phyloP scores from a whole-genome alignment of 1,140 invertebrate genomes.

The Parapsyche elsis region DNA sequence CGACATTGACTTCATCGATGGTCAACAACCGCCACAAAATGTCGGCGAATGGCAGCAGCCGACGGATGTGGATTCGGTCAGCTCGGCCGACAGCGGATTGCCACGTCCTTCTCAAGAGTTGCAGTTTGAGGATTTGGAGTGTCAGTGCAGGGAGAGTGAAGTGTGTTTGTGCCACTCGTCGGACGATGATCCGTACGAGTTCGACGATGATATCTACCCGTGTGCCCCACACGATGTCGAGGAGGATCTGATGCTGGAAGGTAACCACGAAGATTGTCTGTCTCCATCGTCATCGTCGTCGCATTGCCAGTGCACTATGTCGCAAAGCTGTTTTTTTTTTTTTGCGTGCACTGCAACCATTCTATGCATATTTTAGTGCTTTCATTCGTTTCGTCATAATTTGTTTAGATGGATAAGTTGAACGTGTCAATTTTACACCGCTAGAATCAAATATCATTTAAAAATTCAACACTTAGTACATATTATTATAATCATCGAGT shows the following conservation, averaged over 20 bases:
- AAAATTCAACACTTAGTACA: no score
- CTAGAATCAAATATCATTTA: no score
- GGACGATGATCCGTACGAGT: conserved; percentile 68
- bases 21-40: conserved; percentile 42
- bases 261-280: conserved; percentile 50
- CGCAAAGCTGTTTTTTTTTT: neutral
- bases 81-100: conserved; percentile 53
- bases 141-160: conserved; percentile 46
- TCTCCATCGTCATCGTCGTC: neutral
- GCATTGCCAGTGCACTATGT: neutral
- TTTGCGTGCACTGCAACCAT: neutral
- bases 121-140: conserved; percentile 43
- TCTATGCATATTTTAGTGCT: no score
- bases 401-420: no score
- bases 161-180: conserved; percentile 41
- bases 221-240: conserved; percentile 44
- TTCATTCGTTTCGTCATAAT: no score
- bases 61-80: conserved; percentile 50
- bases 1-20: neutral
- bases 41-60: conserved; percentile 41
- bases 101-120: conserved; percentile 45
- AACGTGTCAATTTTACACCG: no score
- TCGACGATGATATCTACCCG: conserved; percentile 66
- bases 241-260: conserved; percentile 59
- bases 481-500: no score